A percentile compares a stretch with the other conserved stretches of the same genome.
Conservation (phyloP, 2,888 invertebrate genomes). For the Atethmia centrago region DNA sequence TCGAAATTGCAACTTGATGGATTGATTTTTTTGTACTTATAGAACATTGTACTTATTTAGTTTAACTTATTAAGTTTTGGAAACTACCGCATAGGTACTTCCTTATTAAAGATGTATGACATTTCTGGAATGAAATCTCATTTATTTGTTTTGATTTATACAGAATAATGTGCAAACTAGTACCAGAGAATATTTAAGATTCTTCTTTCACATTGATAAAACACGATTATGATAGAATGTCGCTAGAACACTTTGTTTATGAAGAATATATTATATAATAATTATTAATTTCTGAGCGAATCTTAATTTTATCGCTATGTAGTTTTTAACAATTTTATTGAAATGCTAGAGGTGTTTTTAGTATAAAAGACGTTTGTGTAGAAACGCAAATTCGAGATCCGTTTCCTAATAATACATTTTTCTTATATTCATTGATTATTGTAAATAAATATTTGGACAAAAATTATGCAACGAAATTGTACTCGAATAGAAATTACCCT, state of each 20-base stretch:
- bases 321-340: constrained; percentile 1
- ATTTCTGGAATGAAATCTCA: constrained; percentile 29
- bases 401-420: constrained; percentile 12
- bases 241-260: constrained; percentile 10
- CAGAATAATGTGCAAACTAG: not conserved
- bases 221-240: not conserved
- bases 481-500: constrained; percentile 6
- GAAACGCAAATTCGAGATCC: constrained; percentile 1
- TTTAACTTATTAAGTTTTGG: constrained; percentile 30
- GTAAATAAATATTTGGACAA: not conserved
- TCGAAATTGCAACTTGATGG: constrained; percentile 41
- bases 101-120: constrained; percentile 17
- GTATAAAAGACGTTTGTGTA: constrained; percentile 12
- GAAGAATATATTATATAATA: not conserved
- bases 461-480: constrained; percentile 38
- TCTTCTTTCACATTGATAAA: constrained; percentile 6
- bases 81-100: constrained; percentile 10
- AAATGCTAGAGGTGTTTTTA: not conserved
- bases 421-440: constrained; percentile 7
- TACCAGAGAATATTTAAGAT: not conserved
- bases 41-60: constrained; percentile 19
- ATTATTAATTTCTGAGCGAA: constrained; percentile 5
- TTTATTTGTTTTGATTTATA: not conserved
- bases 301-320: not conserved
- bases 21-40: constrained; percentile 41